Evolutionary conservation across 1,140 invertebrate species (phyloP).

Genomic region (Drosophila ficusphila): DNA sequence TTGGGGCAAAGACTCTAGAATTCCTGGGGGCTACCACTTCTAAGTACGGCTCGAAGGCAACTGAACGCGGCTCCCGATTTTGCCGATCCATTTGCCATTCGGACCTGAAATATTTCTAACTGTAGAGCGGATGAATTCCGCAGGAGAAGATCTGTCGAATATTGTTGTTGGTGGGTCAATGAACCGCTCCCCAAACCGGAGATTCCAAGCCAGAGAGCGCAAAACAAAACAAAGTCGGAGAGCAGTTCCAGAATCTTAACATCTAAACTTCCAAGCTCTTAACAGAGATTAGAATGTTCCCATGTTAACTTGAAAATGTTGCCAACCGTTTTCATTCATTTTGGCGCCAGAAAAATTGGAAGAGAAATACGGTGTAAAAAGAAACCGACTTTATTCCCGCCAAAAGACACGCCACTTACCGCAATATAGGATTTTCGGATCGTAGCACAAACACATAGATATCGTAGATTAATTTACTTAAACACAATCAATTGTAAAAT

Average conservation of each 20-base stretch:
- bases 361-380: background rate
- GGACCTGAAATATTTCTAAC: conserved; percentile 27
- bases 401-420: conserved; percentile 63
- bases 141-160: conserved; percentile 40
- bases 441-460: conserved; percentile 54
- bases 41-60: conserved; percentile 55
- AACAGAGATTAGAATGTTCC: background rate
- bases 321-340: conserved; percentile 44
- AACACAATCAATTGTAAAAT: conserved; percentile 72
- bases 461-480: conserved; percentile 28
- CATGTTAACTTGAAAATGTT: background rate
- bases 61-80: conserved; percentile 42
- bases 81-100: background rate
- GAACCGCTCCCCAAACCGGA: conserved; percentile 48
- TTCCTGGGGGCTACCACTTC: conserved; percentile 61
- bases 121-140: conserved; percentile 26
- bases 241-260: background rate
- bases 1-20: conserved; percentile 9
- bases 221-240: conserved; percentile 46
- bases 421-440: conserved; percentile 30
- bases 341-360: conserved; percentile 42
- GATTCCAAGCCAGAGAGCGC: conserved; percentile 3
- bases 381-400: conserved; percentile 36
- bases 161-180: conserved; percentile 68
- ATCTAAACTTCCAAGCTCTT: background rate